Evolutionary conservation across 2,797 vertebrate genomes (phyloP).

Genomic region (Myotis vivesi): DNA sequence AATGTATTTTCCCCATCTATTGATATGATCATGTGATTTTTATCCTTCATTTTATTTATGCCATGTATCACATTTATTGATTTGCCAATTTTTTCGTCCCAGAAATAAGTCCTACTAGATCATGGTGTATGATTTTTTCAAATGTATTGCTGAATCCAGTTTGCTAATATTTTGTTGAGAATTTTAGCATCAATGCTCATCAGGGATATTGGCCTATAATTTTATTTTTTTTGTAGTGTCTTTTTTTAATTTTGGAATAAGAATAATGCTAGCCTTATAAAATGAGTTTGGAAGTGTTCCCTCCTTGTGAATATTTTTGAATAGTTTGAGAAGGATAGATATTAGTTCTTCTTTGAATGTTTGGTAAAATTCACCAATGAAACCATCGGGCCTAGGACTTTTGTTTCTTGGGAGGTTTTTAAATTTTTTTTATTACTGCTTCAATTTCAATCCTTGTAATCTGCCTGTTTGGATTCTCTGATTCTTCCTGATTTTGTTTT

Average conservation of each 20-base stretch:
- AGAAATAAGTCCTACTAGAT: neutral
- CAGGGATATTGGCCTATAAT: neutral
- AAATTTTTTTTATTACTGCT: neutral
- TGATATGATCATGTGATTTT: neutral
- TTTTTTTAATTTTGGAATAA: neutral
- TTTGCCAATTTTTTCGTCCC: neutral
- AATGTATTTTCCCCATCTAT: neutral
- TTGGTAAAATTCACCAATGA: neutral
- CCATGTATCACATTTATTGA: neutral
- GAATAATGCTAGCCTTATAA: neutral
- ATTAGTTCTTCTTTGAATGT: neutral
- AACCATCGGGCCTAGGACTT: neutral
- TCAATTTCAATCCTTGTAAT: neutral
- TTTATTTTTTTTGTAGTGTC: neutral
- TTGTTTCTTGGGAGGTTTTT: neutral
- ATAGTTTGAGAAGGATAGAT: neutral
- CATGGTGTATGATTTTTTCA: neutral
- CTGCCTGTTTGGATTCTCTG: neutral
- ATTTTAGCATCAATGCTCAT: neutral
- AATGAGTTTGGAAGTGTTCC: neutral
- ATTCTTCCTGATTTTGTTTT: neutral
- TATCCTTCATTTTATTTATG: neutral
- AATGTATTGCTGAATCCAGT: neutral
- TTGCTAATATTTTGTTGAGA: neutral
- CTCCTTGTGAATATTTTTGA: neutral